Evolutionary conservation across 2,888 invertebrate species (phyloP).

Genomic region (Aspidiotus rigidus): DNA sequence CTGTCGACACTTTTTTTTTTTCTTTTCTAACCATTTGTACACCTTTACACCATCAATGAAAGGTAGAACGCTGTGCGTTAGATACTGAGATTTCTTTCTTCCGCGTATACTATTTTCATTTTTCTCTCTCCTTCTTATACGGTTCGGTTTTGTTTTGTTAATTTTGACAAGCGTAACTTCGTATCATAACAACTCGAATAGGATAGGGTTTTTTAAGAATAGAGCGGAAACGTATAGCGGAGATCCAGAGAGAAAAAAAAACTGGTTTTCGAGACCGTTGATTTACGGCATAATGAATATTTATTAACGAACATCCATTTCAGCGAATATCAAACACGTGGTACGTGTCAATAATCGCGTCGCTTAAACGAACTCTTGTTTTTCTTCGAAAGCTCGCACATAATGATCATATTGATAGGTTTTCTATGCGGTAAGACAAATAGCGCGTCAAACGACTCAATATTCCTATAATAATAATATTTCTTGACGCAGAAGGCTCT

Average conservation of each 20-base stretch:
- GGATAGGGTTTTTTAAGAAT: neutral
- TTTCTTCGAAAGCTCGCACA: no score
- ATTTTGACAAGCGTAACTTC: conserved; percentile 4
- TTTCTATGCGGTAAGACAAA: no score
- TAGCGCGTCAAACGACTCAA: no score
- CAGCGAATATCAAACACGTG: neutral
- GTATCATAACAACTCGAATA: neutral
- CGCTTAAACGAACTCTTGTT: no score
- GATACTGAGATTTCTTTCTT: no score
- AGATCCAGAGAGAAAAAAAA: neutral
- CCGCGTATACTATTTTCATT: neutral
- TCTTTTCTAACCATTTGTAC: neutral
- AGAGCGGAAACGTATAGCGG: neutral
- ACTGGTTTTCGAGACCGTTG: conserved; percentile 7
- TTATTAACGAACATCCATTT: conserved; percentile 5
- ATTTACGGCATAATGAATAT: conserved; percentile 16
- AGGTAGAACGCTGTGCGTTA: no score
- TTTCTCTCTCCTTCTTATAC: neutral
- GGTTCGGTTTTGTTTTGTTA: neutral
- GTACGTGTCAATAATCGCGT: neutral
- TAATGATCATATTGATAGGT: no score
- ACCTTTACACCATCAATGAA: no score
- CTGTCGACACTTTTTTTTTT: neutral
- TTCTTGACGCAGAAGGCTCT: neutral
- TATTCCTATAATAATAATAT: no score